These are phyloP conservation scores for Paradoxurus hermaphroditus DNA, from an alignment of 2,113 vertebrate species.

Conservation along the genomic window DNA sequence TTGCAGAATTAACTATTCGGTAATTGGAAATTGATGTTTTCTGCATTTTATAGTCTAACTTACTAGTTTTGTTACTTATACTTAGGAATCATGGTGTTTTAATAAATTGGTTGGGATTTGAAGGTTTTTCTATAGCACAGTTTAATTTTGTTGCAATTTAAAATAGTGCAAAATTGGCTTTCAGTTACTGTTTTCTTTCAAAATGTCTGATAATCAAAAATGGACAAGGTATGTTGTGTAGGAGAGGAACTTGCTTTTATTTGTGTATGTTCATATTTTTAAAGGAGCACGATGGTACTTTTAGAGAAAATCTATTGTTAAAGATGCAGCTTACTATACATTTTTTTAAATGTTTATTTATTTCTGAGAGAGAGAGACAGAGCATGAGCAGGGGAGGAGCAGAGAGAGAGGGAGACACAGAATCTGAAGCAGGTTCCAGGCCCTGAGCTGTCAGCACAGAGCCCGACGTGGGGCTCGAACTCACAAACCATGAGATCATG, in stretches of 20 bases:
- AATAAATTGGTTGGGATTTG: not conserved
- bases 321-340: not conserved
- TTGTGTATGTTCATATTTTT: not conserved
- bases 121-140: not conserved
- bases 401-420: too few species aligned
- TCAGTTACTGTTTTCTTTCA: not conserved
- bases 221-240: not conserved
- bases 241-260: not conserved
- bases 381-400: too few species aligned
- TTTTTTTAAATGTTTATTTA: too few species aligned
- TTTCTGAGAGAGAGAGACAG: too few species aligned
- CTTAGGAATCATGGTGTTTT: not conserved
- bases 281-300: not conserved
- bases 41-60: not conserved
- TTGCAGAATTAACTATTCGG: not conserved
- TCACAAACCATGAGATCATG: too few species aligned
- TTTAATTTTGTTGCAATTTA: not conserved
- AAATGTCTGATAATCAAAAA: not conserved
- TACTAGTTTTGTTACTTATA: not conserved
- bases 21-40: not conserved
- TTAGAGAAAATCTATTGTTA: not conserved
- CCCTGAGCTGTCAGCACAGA: too few species aligned
- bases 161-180: slow-evolving; percentile 23
- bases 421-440: too few species aligned
- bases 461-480: too few species aligned